phyloP scores from a whole-genome alignment of 2,797 vertebrate genomes.

The Halcyon chelicuti region DNA sequence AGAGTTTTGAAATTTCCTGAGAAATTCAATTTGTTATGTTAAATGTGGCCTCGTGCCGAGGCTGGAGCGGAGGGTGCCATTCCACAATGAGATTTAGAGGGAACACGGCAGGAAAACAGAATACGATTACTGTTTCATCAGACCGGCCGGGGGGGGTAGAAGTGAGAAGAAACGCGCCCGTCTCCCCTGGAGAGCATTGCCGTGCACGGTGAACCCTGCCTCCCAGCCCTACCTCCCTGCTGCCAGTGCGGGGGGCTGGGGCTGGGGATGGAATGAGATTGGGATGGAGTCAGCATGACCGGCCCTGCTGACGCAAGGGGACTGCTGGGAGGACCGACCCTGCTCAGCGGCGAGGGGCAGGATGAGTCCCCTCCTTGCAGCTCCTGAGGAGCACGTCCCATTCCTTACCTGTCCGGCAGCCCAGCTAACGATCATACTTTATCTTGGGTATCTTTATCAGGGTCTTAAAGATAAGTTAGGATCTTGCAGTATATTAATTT shows the following conservation, averaged over 20 bases:
- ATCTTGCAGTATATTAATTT: constrained; percentile 87
- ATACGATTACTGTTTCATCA: neutral
- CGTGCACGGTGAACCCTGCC: neutral
- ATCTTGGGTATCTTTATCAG: neutral
- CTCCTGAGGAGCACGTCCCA: accelerated
- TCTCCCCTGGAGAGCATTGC: neutral
- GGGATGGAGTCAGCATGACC: neutral
- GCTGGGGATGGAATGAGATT: neutral
- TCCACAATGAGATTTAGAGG: neutral
- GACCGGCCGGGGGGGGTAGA: neutral
- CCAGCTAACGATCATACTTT: neutral
- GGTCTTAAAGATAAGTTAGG: constrained; percentile 25
- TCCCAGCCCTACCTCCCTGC: no score
- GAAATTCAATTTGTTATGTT: constrained; percentile 16
- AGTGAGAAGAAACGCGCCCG: accelerated
- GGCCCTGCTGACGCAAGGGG: accelerated
- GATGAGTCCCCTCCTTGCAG: neutral
- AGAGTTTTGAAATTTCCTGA: neutral
- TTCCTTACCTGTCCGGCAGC: neutral
- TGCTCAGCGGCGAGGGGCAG: accelerated
- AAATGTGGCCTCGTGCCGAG: neutral
- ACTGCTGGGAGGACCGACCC: neutral
- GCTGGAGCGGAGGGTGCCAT: neutral
- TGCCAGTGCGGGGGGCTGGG: neutral
- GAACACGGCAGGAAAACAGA: neutral